Evolutionary conservation across 30 jellyfish, hydroid and myxozoan species (phyloP).

Genomic region (Catostylus mosaicus): DNA sequence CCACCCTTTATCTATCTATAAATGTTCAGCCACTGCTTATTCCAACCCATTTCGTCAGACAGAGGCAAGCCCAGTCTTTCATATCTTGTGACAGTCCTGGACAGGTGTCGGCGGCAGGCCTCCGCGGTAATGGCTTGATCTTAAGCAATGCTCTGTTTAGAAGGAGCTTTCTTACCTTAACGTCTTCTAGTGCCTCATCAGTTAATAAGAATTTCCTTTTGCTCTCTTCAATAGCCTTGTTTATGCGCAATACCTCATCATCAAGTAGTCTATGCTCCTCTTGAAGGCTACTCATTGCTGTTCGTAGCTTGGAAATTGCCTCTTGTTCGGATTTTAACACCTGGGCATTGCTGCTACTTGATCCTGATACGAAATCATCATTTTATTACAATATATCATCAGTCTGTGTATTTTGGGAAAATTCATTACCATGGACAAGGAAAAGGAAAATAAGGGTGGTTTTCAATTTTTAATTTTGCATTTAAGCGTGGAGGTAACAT

Average conservation of each 20-base stretch:
- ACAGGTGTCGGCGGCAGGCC: no score
- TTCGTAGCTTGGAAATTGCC: slow-evolving; percentile 41
- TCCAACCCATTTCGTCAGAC: no score
- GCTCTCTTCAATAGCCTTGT: slow-evolving; percentile 18
- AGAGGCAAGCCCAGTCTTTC: no score
- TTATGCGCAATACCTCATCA: slow-evolving; percentile 44
- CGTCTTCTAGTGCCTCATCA: slow-evolving; percentile 32
- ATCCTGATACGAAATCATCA: slow-evolving; percentile 15
- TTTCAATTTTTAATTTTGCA: no score
- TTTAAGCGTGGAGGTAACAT: no score
- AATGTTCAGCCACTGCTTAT: no score
- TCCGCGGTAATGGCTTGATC: no score
- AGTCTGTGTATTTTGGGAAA: no score
- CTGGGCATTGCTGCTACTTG: slow-evolving; percentile 25
- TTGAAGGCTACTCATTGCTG: slow-evolving; percentile 57
- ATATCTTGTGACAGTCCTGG: background rate
- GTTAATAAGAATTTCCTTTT: slow-evolving; percentile 1
- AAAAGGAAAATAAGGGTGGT: no score
- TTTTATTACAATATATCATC: background rate
- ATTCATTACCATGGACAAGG: background rate
- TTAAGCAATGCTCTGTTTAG: no score
- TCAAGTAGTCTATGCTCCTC: slow-evolving; percentile 53
- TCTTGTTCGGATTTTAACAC: slow-evolving; percentile 54
- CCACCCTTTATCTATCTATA: no score
- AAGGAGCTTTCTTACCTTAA: slow-evolving; percentile 70